Conservation (phyloP, 37 sponge, comb jelly and placozoan species). For the Spongia lamella region DNA sequence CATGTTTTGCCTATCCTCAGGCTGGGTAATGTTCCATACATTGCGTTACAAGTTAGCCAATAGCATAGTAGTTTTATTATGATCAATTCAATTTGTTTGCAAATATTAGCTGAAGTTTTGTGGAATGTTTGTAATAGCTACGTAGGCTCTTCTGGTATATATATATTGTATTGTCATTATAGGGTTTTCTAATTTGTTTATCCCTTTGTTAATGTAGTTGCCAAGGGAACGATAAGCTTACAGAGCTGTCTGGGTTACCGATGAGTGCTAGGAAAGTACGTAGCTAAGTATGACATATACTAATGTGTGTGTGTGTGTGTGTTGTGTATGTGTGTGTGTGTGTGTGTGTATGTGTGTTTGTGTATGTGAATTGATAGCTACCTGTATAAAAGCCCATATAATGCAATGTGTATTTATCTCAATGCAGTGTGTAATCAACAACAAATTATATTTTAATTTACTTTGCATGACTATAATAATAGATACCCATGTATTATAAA, state of each 20-base stretch:
- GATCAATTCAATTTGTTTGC: no score
- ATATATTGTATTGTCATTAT: neutral
- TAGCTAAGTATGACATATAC: no score
- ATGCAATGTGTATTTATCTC: no score
- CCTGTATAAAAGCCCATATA: no score
- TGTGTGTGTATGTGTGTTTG: conserved; percentile 8
- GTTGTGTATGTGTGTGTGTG: conserved; percentile 6
- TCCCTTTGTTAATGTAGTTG: conserved; percentile 15
- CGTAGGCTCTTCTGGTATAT: no score
- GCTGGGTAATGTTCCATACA: neutral
- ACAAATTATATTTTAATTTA: no score
- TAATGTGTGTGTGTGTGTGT: conserved; percentile 4
- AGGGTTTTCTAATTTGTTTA: no score
- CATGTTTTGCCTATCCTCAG: neutral
- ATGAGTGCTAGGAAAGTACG: conserved; percentile 67
- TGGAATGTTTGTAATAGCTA: no score
- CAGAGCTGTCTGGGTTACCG: conserved; percentile 43
- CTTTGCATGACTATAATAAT: no score
- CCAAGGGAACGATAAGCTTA: conserved; percentile 57
- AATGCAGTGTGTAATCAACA: no score
- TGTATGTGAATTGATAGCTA: conserved; percentile 1
- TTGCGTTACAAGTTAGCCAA: neutral
- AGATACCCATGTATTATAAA: no score
- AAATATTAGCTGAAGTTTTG: no score
- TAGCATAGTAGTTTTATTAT: neutral